Evolutionary conservation across 2,113 vertebrate species (phyloP), one percentile per base, ranked within the genome.

Genomic region (Vimba vimba): DNA sequence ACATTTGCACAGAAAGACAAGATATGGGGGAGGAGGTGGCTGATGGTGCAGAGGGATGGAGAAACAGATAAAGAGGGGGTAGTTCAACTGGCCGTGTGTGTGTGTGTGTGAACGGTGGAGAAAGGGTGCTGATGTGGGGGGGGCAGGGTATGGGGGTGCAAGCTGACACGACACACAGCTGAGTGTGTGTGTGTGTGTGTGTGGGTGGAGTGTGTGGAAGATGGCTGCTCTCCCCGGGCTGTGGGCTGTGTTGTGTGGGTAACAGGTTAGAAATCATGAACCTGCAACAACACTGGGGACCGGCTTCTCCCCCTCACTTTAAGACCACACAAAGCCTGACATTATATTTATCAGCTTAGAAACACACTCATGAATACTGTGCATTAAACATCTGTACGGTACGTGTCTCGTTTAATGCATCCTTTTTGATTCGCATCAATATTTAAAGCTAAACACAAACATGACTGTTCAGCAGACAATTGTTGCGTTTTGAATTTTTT

Each of bases 101-200:
- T 82, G 50, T 85, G 84, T 55, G 21, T 85, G 64, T 68, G 62
- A 7, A 23, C 1, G 19, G 7, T 50, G 39, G 11, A 52, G 45
- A 39, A 71, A 36, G 83, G 86, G 64, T 88, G 78, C 60, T 23
- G 87, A 75, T 86, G 69, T 47, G 13, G 57, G 78, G 57, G 57
- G 88, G 78, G 87, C 59, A 77, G 82, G 43, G 68, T 74, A 86
- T 69, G 86, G 82, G 81, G 83, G 85, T 85, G 89, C 79, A 87
- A 87, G 86, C 85, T 83, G 85, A 89, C 55, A 85, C 82, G 89
- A 92, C 87, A 90, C 88, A 87, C 86, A 77, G 87, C 87, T 93
- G 80, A 88, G 83, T 79, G 82, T 79, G 78, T 85, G 33, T 85
- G 69, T 86, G 87, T 85, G 69, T 90, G 87, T 91, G 87, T 89